Conservation (phyloP, 2,888 invertebrate genomes). For the Leptopilina myrica region DNA sequence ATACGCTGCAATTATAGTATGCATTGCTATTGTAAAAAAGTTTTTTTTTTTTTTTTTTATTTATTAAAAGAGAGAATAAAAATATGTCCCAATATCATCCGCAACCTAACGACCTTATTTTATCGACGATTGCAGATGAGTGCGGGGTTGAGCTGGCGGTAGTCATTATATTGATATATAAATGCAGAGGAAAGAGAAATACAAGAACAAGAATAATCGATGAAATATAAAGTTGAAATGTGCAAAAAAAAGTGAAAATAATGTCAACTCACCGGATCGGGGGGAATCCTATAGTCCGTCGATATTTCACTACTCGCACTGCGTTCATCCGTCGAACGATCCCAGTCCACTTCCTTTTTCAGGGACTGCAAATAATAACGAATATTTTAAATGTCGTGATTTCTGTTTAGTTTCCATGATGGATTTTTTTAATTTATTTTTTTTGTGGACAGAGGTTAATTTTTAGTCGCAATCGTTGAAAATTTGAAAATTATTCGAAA, state of each 20-base stretch:
- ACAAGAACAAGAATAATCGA: conserved; percentile 70
- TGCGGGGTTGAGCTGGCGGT: conserved; percentile 62
- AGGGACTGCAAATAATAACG: conserved; percentile 85
- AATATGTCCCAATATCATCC: conserved; percentile 61
- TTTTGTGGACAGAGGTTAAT: too few relatives aligned
- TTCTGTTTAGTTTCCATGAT: background rate
- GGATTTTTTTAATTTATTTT: background rate
- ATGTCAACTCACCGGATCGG: conserved; percentile 86
- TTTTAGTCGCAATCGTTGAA: too few relatives aligned
- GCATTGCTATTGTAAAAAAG: conserved; percentile 55
- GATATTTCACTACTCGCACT: conserved; percentile 87
- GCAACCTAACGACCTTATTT: conserved; percentile 66
- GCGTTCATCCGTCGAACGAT: conserved; percentile 85
- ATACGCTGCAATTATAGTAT: conserved; percentile 56
- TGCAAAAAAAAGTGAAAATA: conserved; percentile 59
- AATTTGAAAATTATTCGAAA: too few relatives aligned
- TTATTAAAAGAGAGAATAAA: background rate
- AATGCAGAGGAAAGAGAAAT: conserved; percentile 73
- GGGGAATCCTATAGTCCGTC: conserved; percentile 87
- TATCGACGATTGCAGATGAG: conserved; percentile 67
- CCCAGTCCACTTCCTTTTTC: conserved; percentile 94
- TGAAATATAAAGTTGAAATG: conserved; percentile 57
- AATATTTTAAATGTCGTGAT: background rate
- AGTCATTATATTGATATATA: conserved; percentile 66
- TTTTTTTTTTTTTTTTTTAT: too few relatives aligned